Evolutionary conservation across 2,113 vertebrate genomes (phyloP).

Genomic region (Eurypyga helias): DNA sequence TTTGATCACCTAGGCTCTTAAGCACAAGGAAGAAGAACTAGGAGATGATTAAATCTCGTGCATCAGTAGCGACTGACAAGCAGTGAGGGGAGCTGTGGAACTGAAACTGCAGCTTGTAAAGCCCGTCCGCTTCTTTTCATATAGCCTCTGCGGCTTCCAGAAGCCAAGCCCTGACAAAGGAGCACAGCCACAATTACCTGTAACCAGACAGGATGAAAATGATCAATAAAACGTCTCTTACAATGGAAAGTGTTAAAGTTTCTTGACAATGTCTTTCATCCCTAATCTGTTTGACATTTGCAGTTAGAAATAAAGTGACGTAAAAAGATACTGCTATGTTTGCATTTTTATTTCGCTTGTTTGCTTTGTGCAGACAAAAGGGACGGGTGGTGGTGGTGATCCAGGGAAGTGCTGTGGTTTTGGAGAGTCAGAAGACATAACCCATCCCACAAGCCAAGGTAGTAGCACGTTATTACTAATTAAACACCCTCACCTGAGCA

Average conservation of each 20-base stretch:
- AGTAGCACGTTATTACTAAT: background rate
- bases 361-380: conserved; percentile 34
- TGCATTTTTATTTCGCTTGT: conserved; percentile 28
- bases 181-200: background rate
- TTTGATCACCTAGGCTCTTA: background rate
- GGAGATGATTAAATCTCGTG: background rate
- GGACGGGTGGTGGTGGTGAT: background rate
- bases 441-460: background rate
- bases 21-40: background rate
- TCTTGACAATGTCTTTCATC: background rate
- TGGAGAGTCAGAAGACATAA: background rate
- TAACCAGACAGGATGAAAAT: conserved; percentile 10
- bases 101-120: background rate
- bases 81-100: background rate
- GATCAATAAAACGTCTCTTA: background rate
- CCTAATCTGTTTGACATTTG: conserved; percentile 47
- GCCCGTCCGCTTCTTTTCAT: accelerated
- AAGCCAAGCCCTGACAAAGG: background rate
- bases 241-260: conserved; percentile 10
- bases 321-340: background rate
- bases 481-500: background rate
- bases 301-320: conserved; percentile 33
- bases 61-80: background rate
- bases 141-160: background rate
- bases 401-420: background rate